These are phyloP conservation scores for Sisor rabdophorus DNA, from an alignment of 2,113 vertebrate species.

Conservation along the genomic window DNA sequence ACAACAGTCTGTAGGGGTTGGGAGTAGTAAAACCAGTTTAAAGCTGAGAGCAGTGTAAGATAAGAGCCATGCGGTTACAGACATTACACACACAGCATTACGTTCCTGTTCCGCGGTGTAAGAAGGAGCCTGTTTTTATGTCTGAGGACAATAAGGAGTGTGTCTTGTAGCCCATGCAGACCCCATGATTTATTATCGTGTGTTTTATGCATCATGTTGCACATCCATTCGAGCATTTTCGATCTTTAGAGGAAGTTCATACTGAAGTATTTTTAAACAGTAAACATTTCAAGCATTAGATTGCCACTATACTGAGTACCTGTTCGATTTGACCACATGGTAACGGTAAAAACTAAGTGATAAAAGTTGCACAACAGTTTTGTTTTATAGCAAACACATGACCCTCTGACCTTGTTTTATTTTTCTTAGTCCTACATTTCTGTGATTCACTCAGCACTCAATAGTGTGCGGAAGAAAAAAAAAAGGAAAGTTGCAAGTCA, in stretches of 20 bases:
- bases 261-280: background rate
- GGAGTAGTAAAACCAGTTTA: constrained; percentile 8
- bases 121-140: background rate
- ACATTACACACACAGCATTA: background rate
- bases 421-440: background rate
- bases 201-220: background rate
- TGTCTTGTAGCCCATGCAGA: background rate
- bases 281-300: no score
- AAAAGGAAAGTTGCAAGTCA: background rate
- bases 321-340: background rate
- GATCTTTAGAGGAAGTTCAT: background rate
- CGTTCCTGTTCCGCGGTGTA: background rate
- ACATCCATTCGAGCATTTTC: no score
- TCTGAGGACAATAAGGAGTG: background rate
- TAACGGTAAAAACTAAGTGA: background rate
- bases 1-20: background rate
- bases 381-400: background rate
- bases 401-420: background rate
- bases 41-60: constrained; percentile 22
- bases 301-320: background rate
- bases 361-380: background rate
- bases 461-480: background rate
- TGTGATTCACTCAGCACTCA: constrained; percentile 3
- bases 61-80: background rate
- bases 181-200: background rate